A percentile compares a stretch with the other conserved stretches of the same genome.
Conservation (phyloP, 2,113 vertebrate genomes). For the Notothenia coriiceps region DNA sequence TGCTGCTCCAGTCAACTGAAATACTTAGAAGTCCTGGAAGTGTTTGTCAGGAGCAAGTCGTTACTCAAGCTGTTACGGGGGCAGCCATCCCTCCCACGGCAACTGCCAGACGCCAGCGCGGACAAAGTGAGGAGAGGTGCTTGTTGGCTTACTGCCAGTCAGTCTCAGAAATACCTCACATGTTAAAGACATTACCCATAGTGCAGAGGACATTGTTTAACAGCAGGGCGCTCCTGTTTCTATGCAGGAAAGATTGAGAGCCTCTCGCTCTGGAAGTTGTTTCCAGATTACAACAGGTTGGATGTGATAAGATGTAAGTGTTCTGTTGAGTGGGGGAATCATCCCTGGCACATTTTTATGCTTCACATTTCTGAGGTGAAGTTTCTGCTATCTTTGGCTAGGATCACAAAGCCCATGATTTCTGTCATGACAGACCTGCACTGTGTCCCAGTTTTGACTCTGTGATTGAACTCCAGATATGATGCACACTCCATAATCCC, state of each 20-base stretch:
- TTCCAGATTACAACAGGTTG: conserved; percentile 54
- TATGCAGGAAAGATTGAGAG: conserved; percentile 11
- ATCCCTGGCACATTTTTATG: conserved; percentile 18
- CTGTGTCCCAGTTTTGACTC: conserved; percentile 20
- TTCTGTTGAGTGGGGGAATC: conserved; percentile 29
- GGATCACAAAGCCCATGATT: conserved; percentile 17
- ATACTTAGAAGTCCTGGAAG: conserved; percentile 60
- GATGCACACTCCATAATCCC: conserved; percentile 20
- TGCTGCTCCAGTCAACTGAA: conserved; percentile 43
- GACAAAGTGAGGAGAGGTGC: conserved; percentile 65
- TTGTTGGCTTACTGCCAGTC: conserved; percentile 57
- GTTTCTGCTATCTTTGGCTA: conserved; percentile 17
- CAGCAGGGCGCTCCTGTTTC: conserved; percentile 42
- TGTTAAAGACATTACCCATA: conserved; percentile 73
- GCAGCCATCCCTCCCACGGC: conserved; percentile 24
- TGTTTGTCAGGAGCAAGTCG: conserved; percentile 54
- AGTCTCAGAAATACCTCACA: conserved; percentile 51
- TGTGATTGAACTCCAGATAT: conserved; percentile 47
- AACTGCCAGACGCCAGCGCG: conserved; percentile 52
- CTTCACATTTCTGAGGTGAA: conserved; percentile 25
- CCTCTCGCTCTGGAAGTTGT: conserved; percentile 42
- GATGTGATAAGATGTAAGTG: conserved; percentile 37
- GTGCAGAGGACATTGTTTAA: conserved; percentile 33
- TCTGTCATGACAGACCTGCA: conserved; percentile 27
- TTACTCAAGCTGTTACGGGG: conserved; percentile 44